Evolutionary conservation across 1,140 invertebrate species (phyloP).

Genomic region (Lucilia sericata): DNA sequence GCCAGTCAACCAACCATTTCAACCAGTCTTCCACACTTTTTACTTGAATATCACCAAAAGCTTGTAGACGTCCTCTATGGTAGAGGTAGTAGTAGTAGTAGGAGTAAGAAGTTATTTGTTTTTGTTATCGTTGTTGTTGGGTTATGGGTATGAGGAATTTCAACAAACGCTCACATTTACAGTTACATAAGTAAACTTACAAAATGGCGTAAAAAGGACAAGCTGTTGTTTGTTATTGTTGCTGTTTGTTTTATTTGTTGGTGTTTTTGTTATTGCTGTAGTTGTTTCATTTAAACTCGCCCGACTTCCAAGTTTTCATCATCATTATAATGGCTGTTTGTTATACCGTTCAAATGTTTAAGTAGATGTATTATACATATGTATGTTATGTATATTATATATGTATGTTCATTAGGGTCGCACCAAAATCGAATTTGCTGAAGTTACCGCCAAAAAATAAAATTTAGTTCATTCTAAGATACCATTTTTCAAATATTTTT

Average conservation of each 20-base stretch:
- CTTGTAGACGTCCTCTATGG: neutral
- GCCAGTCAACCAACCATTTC: constrained; percentile 7
- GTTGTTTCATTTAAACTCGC: constrained; percentile 25
- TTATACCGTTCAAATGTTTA: neutral
- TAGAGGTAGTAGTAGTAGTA: neutral
- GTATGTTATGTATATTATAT: no score
- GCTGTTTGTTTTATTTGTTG: neutral
- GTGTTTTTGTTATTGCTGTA: neutral
- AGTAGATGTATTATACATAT: no score
- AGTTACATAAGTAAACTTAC: constrained; percentile 6
- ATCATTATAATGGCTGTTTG: constrained; percentile 10
- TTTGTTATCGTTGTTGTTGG: neutral
- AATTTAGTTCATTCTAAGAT: no score
- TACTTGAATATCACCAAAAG: neutral
- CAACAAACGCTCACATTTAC: neutral
- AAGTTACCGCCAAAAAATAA: no score
- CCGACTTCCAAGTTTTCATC: neutral
- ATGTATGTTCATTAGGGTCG: no score
- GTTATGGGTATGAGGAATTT: neutral
- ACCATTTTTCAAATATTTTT: no score
- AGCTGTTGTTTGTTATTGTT: constrained; percentile 25
- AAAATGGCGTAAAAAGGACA: constrained; percentile 43
- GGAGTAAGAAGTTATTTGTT: neutral
- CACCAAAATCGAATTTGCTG: no score
- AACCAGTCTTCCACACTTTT: constrained; percentile 26